Conservation (phyloP, 2,888 invertebrate genomes). For the Apotomis betuletana region DNA sequence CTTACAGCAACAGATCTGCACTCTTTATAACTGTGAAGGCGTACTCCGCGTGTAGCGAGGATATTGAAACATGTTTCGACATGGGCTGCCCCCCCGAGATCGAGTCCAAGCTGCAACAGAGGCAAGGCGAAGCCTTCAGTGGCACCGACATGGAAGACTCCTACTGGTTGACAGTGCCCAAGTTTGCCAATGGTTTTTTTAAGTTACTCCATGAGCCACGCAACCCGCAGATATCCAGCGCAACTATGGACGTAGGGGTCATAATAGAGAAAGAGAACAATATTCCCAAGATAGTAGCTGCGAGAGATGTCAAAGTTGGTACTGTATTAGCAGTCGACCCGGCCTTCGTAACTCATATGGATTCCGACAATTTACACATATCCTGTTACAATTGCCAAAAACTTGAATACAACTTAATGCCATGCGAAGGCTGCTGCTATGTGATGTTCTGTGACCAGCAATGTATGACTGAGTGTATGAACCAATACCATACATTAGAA, state of each 20-base stretch:
- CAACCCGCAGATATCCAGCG: slow-evolving; percentile 48
- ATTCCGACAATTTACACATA: slow-evolving; percentile 10
- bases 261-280: slow-evolving; percentile 35
- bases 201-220: slow-evolving; percentile 20
- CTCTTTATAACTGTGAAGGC: slow-evolving; percentile 43
- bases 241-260: slow-evolving; percentile 46
- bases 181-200: slow-evolving; percentile 39
- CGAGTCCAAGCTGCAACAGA: slow-evolving; percentile 45
- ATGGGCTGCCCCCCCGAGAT: slow-evolving; percentile 50
- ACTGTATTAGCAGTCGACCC: slow-evolving; percentile 49
- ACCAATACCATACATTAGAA: slow-evolving; percentile 49
- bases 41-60: slow-evolving; percentile 47
- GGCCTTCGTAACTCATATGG: slow-evolving; percentile 46
- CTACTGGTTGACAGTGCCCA: background rate
- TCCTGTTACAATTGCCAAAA: slow-evolving; percentile 52
- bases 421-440: slow-evolving; percentile 49
- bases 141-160: slow-evolving; percentile 13
- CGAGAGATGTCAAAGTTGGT: slow-evolving; percentile 50
- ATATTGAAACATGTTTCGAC: slow-evolving; percentile 49
- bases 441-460: slow-evolving; percentile 49
- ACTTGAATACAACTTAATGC: slow-evolving; percentile 47
- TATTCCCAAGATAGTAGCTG: slow-evolving; percentile 49
- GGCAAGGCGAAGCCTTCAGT: slow-evolving; percentile 40
- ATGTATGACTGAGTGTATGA: slow-evolving; percentile 46
- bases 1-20: slow-evolving; percentile 53